Conservation (phyloP, 2,797 vertebrate species). For the Pachyuromys duprasi region DNA sequence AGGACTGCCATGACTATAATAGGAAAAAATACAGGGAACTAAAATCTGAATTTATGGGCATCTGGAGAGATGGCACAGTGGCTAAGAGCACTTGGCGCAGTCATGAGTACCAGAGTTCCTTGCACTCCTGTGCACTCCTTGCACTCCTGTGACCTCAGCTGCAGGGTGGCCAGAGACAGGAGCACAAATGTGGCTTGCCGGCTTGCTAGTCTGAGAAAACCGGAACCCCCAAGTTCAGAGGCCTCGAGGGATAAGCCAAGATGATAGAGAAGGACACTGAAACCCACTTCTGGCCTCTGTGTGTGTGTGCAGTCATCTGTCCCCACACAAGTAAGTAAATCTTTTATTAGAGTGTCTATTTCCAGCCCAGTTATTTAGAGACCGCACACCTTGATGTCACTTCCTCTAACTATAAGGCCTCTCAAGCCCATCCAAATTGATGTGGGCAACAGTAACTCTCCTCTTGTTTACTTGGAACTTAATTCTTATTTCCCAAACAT, state of each 20-base stretch:
- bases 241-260: neutral
- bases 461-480: neutral
- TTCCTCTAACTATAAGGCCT: neutral
- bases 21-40: neutral
- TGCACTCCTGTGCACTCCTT: neutral
- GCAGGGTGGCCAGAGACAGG: neutral
- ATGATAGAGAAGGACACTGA: neutral
- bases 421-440: neutral
- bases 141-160: neutral
- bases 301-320: neutral
- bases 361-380: neutral
- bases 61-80: neutral
- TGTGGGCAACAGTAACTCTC: neutral
- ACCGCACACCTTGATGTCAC: neutral
- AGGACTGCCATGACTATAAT: neutral
- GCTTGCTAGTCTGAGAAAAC: neutral
- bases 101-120: neutral
- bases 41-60: conserved; percentile 3
- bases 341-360: neutral
- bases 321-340: neutral
- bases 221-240: too few species aligned
- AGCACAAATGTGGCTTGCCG: neutral
- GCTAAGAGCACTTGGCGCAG: neutral
- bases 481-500: conserved; percentile 45
- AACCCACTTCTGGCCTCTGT: neutral